Evolutionary conservation across 2,888 invertebrate genomes (phyloP), one percentile per base, ranked within the genome.

Genomic region (Xestia xanthographa): DNA sequence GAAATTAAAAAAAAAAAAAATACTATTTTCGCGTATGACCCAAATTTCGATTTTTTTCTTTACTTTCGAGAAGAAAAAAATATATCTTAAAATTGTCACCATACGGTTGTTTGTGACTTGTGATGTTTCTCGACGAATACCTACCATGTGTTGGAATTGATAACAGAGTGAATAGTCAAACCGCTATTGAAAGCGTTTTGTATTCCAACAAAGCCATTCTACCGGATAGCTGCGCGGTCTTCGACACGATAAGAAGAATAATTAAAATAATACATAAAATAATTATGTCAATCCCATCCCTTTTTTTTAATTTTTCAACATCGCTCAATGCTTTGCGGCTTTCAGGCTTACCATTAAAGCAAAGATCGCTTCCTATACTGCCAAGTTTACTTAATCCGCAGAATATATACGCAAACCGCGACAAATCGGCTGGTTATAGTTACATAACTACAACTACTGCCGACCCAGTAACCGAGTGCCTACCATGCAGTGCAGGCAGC

Each of bases 401-500:
- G 11, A 43, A 48, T 58, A 58, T 2, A 66, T 34, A 34, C 22
- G 48, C 8, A 43, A 56, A 22, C 43, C 6, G 68, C 48, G 58
- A 80, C 71, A 45, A 66, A 62, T 68, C 45, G 11, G 9, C 26
- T 8, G 5, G 14, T 29, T 58, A 8, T 29, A 26, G 56, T 83
- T 81, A 77, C 58, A 58, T 72, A 84, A 77, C 50, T 0, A 2
- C 17, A 4, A 26, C 22, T 50, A 22, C 70, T 45, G 56, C 65
- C 29, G 87, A 82, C 87, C 85, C 74, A 86, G 43, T 86, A 68
- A 79, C 87, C 85, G 87, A 82, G n/a, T 76, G 71, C 48, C 66
- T 66, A 62, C 45, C 58, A 62, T n/a, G 50, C 75, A 66, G 58
- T n/a, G 45, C 77, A 66, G 58, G 56, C 65, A 12, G 56, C 80